Percentiles rank a stretch among this genome's conserved stretches.
These are phyloP conservation scores for Palythoa heliodiscus DNA, from an alignment of 92 coral and sea anemone genomes.

Conservation along the genomic window DNA sequence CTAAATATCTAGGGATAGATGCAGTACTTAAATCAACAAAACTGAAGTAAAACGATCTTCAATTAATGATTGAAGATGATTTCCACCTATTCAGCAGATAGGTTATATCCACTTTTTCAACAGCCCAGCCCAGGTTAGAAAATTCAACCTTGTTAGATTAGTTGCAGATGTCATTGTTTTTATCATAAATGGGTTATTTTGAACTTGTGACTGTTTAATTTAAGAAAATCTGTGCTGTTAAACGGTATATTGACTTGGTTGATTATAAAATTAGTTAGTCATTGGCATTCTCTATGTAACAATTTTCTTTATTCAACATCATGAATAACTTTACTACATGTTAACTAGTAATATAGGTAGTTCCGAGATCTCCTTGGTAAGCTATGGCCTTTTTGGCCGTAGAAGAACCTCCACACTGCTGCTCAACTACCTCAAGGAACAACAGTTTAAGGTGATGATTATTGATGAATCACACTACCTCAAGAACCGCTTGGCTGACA, in stretches of 20 bases:
- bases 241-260: no score
- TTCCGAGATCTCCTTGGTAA: constrained; percentile 74
- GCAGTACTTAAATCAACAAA: no score
- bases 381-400: constrained; percentile 84
- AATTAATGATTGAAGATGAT: no score
- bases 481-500: constrained; percentile 74
- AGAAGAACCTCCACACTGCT: constrained; percentile 69
- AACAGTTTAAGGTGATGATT: constrained; percentile 74
- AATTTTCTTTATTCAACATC: not conserved
- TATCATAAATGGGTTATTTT: no score
- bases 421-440: constrained; percentile 72
- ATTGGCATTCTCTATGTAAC: no score
- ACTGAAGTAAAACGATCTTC: no score
- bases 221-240: not conserved
- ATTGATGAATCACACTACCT: constrained; percentile 97
- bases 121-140: not conserved
- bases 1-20: no score
- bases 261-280: no score
- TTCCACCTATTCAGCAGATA: no score
- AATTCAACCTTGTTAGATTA: not conserved
- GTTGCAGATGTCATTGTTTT: not conserved
- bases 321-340: not conserved
- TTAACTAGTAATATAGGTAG: constrained; percentile 70
- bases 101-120: no score
- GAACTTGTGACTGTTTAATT: no score